Percentiles rank a stretch among this genome's conserved stretches.
Evolutionary conservation across 2,113 vertebrate species (phyloP).

Genomic region (Aythya baeri): DNA sequence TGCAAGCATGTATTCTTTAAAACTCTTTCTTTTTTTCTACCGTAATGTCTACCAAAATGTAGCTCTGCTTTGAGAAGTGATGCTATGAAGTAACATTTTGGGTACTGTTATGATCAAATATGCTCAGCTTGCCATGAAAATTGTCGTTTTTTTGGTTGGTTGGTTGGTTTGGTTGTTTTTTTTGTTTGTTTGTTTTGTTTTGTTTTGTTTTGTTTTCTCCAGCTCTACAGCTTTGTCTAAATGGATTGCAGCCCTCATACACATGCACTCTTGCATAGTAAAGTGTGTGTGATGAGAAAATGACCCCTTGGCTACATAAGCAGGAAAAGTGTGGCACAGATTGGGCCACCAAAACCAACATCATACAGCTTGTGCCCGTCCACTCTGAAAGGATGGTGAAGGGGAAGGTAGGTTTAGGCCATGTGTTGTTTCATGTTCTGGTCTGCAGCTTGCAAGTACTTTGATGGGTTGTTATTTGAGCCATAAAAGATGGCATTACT

Average conservation of each 20-base stretch:
- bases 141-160: not conserved
- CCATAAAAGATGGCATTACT: not conserved
- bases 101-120: not conserved
- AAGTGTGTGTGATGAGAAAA: not conserved
- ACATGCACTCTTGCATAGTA: fast-evolving
- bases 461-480: not conserved
- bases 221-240: not conserved
- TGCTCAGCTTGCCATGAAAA: not conserved
- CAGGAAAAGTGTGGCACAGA: not conserved
- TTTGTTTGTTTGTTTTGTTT: too few species aligned
- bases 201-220: not conserved
- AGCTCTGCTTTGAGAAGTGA: not conserved
- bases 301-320: not conserved
- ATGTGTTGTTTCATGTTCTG: not conserved
- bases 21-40: not conserved
- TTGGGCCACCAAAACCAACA: not conserved
- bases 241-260: not conserved
- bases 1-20: not conserved
- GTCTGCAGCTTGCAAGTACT: not conserved
- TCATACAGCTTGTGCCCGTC: not conserved
- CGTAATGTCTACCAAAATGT: not conserved
- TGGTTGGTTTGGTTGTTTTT: too few species aligned
- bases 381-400: not conserved
- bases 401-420: not conserved
- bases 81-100: not conserved